Evolutionary conservation across 2,888 invertebrate species (phyloP).

Genomic region (Calliopum simillimum): DNA sequence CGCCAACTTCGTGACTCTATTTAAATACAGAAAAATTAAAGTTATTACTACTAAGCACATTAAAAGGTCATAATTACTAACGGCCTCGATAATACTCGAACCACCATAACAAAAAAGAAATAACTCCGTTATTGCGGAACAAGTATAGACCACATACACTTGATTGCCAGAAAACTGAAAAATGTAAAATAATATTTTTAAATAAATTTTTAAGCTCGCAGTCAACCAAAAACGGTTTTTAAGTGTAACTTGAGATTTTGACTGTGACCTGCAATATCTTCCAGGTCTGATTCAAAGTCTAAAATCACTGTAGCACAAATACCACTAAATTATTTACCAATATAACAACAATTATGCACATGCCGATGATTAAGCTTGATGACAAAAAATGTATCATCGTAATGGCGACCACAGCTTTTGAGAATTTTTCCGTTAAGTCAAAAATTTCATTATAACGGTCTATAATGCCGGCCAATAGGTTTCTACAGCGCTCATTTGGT

Average conservation of each 20-base stretch:
- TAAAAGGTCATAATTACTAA: constrained; percentile 44
- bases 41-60: no score
- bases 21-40: not conserved
- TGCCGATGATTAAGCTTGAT: constrained; percentile 57
- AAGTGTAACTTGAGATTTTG: no score
- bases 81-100: constrained; percentile 54
- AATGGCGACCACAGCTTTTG: constrained; percentile 53
- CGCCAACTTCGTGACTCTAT: constrained; percentile 50
- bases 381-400: constrained; percentile 56
- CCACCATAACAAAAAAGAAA: constrained; percentile 59
- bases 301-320: no score
- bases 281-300: no score
- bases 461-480: constrained; percentile 47
- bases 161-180: constrained; percentile 58
- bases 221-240: no score
- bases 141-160: constrained; percentile 56
- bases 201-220: no score
- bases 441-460: constrained; percentile 58
- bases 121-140: constrained; percentile 53
- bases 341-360: constrained; percentile 54
- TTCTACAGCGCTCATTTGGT: constrained; percentile 27
- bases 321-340: constrained; percentile 49
- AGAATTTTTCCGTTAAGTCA: constrained; percentile 49
- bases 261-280: no score
- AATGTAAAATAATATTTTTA: constrained; percentile 33